Evolutionary conservation across 2,113 vertebrate genomes (phyloP).

Genomic region (Lepisosteus oculatus): DNA sequence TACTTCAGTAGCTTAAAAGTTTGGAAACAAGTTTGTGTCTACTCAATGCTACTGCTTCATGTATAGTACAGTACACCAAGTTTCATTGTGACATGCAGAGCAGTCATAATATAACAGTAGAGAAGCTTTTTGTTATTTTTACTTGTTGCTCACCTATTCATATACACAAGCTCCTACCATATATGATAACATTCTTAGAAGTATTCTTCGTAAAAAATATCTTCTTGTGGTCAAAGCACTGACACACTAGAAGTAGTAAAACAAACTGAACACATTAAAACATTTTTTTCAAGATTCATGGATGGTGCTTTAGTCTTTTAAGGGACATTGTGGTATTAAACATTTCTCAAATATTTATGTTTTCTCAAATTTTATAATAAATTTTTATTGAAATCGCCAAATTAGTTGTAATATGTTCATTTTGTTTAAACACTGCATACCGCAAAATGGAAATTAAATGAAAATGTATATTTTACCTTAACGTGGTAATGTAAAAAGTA

Average conservation of each 20-base stretch:
- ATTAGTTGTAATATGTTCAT: not conserved
- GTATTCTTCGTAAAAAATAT: not conserved
- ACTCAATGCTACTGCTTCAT: too few relatives aligned
- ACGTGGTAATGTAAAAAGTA: too few relatives aligned
- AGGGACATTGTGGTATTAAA: constrained; percentile 9
- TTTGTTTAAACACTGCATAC: not conserved
- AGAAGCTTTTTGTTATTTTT: not conserved
- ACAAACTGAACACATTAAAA: not conserved
- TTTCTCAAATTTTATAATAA: constrained; percentile 53
- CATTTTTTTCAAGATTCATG: not conserved
- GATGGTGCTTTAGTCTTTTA: constrained; percentile 19
- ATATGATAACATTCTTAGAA: not conserved
- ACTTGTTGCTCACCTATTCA: not conserved
- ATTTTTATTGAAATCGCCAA: constrained; percentile 31
- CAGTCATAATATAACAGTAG: not conserved
- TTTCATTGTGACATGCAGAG: too few relatives aligned
- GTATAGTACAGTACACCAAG: too few relatives aligned
- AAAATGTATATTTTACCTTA: too few relatives aligned
- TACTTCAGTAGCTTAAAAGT: not conserved
- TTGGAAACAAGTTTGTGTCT: too few relatives aligned
- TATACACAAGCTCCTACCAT: not conserved
- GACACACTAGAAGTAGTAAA: not conserved
- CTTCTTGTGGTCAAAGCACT: not conserved
- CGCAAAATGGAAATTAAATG: too few relatives aligned
- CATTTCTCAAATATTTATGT: constrained; percentile 52